Conservation (phyloP, 2,888 invertebrate genomes). For the Drosophila austrosaltans region DNA sequence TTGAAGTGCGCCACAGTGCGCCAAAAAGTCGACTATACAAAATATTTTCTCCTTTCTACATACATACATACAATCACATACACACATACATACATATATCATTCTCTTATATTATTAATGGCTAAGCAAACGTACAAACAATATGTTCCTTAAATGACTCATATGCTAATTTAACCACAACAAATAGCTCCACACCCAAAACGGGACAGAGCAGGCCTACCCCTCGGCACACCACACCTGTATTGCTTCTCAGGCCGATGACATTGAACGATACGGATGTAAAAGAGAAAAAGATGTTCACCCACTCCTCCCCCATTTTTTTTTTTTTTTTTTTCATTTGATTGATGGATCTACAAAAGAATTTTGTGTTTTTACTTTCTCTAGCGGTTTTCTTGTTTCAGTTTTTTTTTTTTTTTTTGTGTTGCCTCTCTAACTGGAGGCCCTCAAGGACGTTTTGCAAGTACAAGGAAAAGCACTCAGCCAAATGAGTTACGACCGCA, state of each 20-base stretch:
- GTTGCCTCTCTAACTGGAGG: background rate
- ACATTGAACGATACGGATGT: conserved; percentile 55
- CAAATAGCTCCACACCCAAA: conserved; percentile 27
- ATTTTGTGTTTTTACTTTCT: conserved; percentile 18
- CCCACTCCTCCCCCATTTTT: no score
- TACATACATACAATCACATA: no score
- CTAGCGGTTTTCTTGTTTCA: conserved; percentile 46
- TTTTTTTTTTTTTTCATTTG: conserved; percentile 45
- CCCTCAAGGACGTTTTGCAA: conserved; percentile 62
- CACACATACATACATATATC: background rate
- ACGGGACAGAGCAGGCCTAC: background rate
- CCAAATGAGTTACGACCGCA: conserved; percentile 64
- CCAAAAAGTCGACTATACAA: conserved; percentile 56
- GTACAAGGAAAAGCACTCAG: conserved; percentile 71
- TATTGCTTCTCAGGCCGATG: conserved; percentile 51
- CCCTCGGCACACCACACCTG: conserved; percentile 53
- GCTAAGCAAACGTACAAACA: conserved; percentile 54
- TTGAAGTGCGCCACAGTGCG: conserved; percentile 61
- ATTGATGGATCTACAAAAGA: conserved; percentile 57
- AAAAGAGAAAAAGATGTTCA: conserved; percentile 35
- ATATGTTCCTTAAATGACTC: conserved; percentile 52
- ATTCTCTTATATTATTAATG: conserved; percentile 66
- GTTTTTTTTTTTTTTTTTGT: conserved; percentile 27
- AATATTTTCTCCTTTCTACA: conserved; percentile 24
- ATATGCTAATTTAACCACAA: conserved; percentile 70